Conservation (phyloP, 2,888 invertebrate genomes). For the Nemoura dubitans region DNA sequence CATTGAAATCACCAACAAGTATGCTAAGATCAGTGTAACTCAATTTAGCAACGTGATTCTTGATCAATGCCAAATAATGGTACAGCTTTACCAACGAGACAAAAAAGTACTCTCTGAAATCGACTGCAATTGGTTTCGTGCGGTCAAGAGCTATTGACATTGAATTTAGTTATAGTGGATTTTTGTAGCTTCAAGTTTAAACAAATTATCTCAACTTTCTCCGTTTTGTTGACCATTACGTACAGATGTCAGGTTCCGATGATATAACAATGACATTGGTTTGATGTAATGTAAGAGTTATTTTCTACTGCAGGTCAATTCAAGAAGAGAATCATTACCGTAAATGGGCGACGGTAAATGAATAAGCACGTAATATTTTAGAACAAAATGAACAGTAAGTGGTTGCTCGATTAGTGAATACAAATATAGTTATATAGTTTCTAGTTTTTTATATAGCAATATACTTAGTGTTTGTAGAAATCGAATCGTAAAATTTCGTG, state of each 20-base stretch:
- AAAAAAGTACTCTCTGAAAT: not conserved
- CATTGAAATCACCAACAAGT: not conserved
- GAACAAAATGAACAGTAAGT: too few relatives aligned
- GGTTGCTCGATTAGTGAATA: too few relatives aligned
- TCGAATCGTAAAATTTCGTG: not conserved
- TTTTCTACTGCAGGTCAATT: not conserved
- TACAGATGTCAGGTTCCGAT: not conserved
- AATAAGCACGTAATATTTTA: too few relatives aligned
- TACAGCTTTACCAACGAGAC: not conserved
- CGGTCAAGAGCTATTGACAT: not conserved
- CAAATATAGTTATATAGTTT: too few relatives aligned
- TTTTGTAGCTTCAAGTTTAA: not conserved
- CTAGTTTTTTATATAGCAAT: too few relatives aligned
- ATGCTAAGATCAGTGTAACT: not conserved
- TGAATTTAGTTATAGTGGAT: not conserved
- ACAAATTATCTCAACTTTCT: not conserved
- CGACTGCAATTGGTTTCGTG: not conserved
- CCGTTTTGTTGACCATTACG: not conserved
- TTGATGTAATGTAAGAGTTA: not conserved
- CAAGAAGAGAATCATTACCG: not conserved
- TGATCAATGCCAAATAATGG: not conserved
- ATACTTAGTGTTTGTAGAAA: constrained; percentile 1
- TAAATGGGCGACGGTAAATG: too few relatives aligned
- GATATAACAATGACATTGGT: not conserved
- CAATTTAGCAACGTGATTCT: not conserved